Evolutionary conservation across 2,113 vertebrate genomes (phyloP).

Genomic region (Gobius niger): DNA sequence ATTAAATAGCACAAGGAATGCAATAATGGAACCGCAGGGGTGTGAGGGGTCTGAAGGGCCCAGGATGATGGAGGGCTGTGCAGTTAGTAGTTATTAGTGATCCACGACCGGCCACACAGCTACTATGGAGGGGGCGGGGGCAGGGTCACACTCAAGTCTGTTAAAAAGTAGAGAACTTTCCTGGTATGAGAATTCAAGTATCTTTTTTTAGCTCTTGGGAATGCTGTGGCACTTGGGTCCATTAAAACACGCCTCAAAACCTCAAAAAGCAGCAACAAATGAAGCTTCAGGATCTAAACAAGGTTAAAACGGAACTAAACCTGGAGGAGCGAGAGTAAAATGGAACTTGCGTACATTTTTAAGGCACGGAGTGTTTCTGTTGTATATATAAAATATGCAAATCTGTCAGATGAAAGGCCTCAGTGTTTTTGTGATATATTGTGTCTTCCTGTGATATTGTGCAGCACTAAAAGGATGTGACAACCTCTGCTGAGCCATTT

Average conservation of each 20-base stretch:
- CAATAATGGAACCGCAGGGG: slow-evolving; percentile 60
- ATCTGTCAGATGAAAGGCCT: no score
- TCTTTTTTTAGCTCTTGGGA: not conserved
- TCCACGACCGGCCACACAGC: slow-evolving; percentile 19
- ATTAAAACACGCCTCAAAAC: not conserved
- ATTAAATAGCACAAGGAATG: slow-evolving; percentile 71
- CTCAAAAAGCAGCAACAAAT: no score
- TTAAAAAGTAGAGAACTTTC: slow-evolving; percentile 1
- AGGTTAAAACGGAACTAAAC: no score
- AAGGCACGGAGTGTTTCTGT: no score
- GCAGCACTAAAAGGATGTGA: no score
- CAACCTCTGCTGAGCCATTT: no score
- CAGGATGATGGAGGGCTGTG: slow-evolving; percentile 18
- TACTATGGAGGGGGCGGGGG: not conserved
- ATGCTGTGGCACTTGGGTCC: not conserved
- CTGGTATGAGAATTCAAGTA: not conserved
- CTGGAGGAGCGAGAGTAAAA: no score
- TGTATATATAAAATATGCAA: no score
- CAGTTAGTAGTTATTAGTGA: slow-evolving; percentile 37
- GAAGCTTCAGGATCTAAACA: no score
- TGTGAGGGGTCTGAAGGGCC: slow-evolving; percentile 32
- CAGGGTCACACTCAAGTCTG: slow-evolving; percentile 11
- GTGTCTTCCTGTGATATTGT: no score
- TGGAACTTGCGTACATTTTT: no score
- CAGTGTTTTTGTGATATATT: no score